These are phyloP conservation scores for Neoniphon sammara DNA, from an alignment of 2,797 vertebrate genomes.

Conservation along the genomic window DNA sequence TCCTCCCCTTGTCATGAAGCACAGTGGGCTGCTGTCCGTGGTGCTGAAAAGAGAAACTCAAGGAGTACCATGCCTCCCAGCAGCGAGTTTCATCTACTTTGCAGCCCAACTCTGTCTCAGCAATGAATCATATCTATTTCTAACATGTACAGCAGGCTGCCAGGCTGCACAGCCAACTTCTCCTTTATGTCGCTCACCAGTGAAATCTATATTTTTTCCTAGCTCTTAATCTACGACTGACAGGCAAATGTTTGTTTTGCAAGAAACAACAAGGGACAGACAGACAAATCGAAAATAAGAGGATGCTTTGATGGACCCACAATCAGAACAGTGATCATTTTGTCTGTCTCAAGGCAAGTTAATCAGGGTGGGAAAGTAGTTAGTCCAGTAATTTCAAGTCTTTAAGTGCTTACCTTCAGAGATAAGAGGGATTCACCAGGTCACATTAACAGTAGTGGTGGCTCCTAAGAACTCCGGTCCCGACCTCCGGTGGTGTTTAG, in stretches of 20 bases:
- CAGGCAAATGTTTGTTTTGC: not conserved
- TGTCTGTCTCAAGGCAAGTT: no score
- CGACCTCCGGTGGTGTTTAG: slow-evolving; percentile 58
- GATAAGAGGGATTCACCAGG: slow-evolving; percentile 75
- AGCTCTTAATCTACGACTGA: no score
- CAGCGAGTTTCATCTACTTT: no score
- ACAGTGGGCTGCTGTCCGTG: slow-evolving; percentile 63
- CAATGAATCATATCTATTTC: not conserved
- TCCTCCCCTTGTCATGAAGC: slow-evolving; percentile 6
- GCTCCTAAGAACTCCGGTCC: slow-evolving; percentile 64
- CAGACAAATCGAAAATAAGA: not conserved
- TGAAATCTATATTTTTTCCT: no score
- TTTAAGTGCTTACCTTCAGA: slow-evolving; percentile 77
- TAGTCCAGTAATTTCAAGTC: not conserved
- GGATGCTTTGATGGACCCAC: no score
- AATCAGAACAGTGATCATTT: no score
- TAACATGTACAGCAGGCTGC: not conserved
- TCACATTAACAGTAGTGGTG: slow-evolving; percentile 71
- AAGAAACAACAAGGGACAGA: not conserved
- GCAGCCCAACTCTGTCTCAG: not conserved
- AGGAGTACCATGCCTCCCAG: not conserved
- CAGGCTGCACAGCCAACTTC: no score
- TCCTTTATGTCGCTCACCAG: no score
- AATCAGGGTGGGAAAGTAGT: no score
- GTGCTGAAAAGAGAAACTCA: slow-evolving; percentile 64